These are phyloP conservation scores for Trogon melanurus DNA, from an alignment of 2,113 vertebrate species.

Conservation along the genomic window DNA sequence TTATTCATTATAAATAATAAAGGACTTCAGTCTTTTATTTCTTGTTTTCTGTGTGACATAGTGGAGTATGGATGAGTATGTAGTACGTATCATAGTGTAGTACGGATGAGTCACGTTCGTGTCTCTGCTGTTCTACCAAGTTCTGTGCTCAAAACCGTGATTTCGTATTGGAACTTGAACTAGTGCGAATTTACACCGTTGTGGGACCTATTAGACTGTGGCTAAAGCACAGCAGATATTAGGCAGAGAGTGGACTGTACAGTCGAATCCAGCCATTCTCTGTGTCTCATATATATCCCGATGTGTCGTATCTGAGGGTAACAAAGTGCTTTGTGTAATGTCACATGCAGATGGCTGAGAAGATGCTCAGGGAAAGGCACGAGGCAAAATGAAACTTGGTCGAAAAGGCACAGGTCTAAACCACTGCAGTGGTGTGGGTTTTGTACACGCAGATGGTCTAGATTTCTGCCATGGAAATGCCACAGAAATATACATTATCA, in stretches of 20 bases:
- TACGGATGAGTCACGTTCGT: neutral
- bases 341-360: neutral
- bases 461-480: neutral
- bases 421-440: neutral
- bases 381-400: neutral
- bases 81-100: neutral
- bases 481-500: neutral
- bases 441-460: neutral
- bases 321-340: neutral
- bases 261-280: neutral
- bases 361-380: neutral
- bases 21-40: neutral
- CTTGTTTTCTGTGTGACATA: neutral
- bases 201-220: neutral
- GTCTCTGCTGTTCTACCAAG: neutral
- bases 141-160: neutral
- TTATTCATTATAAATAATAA: too few species aligned
- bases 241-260: neutral
- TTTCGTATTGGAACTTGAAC: neutral
- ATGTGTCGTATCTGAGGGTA: rapidly evolving
- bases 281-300: neutral
- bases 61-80: neutral
- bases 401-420: neutral
- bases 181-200: neutral
- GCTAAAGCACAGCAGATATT: neutral